Evolutionary conservation across 2,888 invertebrate species (phyloP).

Genomic region (Dioctria rufipes): DNA sequence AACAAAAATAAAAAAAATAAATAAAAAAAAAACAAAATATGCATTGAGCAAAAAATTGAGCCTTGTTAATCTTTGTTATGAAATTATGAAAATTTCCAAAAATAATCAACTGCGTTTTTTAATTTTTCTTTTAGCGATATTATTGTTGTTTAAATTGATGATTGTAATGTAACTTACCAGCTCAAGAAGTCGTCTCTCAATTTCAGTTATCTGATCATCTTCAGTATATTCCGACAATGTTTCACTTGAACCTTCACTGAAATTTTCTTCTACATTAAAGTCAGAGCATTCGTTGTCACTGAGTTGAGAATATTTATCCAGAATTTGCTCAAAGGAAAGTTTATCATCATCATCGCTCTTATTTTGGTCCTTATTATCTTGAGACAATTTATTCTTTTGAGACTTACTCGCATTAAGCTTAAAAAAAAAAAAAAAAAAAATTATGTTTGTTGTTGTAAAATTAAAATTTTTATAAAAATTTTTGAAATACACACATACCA

Average conservation of each 20-base stretch:
- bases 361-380: conserved; percentile 60
- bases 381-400: neutral
- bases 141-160: neutral
- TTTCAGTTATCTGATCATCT: neutral
- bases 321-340: conserved; percentile 64
- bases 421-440: neutral
- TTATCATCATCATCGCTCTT: conserved; percentile 59
- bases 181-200: conserved; percentile 8
- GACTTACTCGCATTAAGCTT: conserved; percentile 32
- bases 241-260: neutral
- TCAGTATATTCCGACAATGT: neutral
- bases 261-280: conserved; percentile 62
- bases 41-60: too few relatives aligned
- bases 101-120: neutral
- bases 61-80: too few relatives aligned
- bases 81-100: too few relatives aligned
- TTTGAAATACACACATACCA: conserved; percentile 20
- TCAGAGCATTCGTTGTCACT: conserved; percentile 66
- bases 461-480: neutral
- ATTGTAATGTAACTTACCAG: conserved; percentile 1
- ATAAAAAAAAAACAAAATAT: too few relatives aligned
- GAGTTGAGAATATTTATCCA: conserved; percentile 65
- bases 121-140: neutral
- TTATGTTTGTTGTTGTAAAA: neutral
- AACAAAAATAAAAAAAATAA: too few relatives aligned